Conservation (phyloP, 1,140 invertebrate species). For the Tenebrio molitor region DNA sequence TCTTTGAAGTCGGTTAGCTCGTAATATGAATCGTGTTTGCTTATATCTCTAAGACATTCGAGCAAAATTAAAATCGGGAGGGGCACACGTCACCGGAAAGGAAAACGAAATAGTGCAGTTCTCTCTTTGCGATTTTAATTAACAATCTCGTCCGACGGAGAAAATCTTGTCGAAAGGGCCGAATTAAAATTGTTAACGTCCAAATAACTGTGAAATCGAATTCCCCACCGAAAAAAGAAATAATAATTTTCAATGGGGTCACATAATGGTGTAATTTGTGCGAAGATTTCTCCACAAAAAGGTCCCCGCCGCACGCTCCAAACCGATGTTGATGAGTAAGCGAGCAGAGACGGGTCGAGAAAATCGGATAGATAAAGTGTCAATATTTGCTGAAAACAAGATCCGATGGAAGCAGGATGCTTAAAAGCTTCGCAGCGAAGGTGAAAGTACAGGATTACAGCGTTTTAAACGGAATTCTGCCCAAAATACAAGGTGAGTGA, state of each 20-base stretch:
- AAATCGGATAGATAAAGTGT: constrained; percentile 48
- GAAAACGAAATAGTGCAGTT: too few relatives aligned
- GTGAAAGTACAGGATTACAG: constrained; percentile 47
- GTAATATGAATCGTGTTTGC: constrained; percentile 40
- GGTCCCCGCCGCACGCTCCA: constrained; percentile 3
- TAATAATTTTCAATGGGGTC: constrained; percentile 28
- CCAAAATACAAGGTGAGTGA: constrained; percentile 35
- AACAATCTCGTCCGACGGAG: background rate
- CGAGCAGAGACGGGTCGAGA: constrained; percentile 36
- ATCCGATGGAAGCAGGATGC: constrained; percentile 46
- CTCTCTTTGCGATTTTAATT: too few relatives aligned
- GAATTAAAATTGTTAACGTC: constrained; percentile 19
- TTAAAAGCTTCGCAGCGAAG: constrained; percentile 43
- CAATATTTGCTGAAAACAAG: constrained; percentile 48
- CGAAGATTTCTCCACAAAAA: constrained; percentile 36
- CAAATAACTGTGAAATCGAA: constrained; percentile 27
- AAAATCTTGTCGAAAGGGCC: background rate
- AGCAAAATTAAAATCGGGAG: constrained; percentile 35
- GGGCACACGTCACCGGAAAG: constrained; percentile 16
- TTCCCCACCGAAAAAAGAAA: constrained; percentile 22
- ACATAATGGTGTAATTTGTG: constrained; percentile 37
- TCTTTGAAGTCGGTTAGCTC: constrained; percentile 43
- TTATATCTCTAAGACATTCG: constrained; percentile 40
- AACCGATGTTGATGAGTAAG: constrained; percentile 39
- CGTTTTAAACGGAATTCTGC: constrained; percentile 40